Evolutionary conservation across 1,140 invertebrate species (phyloP).

Genomic region (Papilio machaon): DNA sequence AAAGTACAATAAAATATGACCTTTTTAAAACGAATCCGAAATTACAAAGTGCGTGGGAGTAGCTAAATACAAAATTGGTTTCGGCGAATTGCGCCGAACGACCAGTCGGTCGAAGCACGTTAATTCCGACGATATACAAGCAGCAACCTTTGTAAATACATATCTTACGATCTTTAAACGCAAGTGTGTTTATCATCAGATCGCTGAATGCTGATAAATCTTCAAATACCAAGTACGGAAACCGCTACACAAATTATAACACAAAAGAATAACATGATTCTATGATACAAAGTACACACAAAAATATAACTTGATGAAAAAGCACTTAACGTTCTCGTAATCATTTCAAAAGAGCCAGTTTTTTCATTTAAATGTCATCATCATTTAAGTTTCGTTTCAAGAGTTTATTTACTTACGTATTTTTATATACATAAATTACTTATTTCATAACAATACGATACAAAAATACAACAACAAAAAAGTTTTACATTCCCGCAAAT

Average conservation of each 20-base stretch:
- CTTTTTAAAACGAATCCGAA: conserved; percentile 30
- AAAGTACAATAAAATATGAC: conserved; percentile 25
- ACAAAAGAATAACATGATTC: not conserved
- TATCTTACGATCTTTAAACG: conserved; percentile 25
- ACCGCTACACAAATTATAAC: not conserved
- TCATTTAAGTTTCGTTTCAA: not conserved
- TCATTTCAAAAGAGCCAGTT: not conserved
- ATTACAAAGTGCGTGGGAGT: conserved; percentile 63
- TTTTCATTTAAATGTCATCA: not conserved
- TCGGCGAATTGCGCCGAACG: conserved; percentile 63
- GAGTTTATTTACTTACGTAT: not conserved
- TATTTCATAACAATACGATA: not conserved
- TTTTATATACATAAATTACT: no score
- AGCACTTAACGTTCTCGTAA: not conserved
- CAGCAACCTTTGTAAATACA: conserved; percentile 23
- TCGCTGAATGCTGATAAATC: conserved; percentile 17
- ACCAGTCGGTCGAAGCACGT: conserved; percentile 60
- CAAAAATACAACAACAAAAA: not conserved
- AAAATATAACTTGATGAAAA: no score
- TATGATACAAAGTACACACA: not conserved
- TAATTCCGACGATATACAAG: conserved; percentile 45
- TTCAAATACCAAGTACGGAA: not conserved
- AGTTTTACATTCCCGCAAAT: not conserved
- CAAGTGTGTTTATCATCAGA: conserved; percentile 1
- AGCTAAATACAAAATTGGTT: conserved; percentile 71